A percentile compares a stretch with the other conserved stretches of the same genome.
Evolutionary conservation across 1,140 invertebrate genomes (phyloP).

Genomic region (Lepeophtheirus salmonis): DNA sequence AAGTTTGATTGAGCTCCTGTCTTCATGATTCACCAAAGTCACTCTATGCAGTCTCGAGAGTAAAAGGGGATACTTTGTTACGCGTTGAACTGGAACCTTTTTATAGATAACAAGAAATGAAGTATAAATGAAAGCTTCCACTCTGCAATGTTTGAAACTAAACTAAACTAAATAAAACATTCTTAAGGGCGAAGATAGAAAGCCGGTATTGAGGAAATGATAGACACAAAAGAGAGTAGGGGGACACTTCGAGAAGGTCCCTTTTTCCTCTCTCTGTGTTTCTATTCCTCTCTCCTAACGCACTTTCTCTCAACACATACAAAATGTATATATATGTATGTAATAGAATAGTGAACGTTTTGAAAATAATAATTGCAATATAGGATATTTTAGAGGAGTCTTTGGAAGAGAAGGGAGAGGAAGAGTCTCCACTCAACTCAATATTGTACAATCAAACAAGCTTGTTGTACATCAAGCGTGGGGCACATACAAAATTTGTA

Average conservation of each 20-base stretch:
- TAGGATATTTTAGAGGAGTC: too few relatives aligned
- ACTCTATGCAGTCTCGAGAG: constrained; percentile 72
- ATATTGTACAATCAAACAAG: too few relatives aligned
- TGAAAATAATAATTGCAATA: too few relatives aligned
- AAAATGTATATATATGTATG: too few relatives aligned
- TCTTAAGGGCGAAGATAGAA: neutral
- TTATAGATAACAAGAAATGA: neutral
- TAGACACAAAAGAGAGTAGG: neutral
- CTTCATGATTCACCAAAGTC: constrained; percentile 46
- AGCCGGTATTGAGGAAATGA: neutral
- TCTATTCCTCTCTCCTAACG: too few relatives aligned
- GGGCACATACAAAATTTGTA: too few relatives aligned
- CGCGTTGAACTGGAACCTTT: constrained; percentile 65
- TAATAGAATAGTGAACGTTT: too few relatives aligned
- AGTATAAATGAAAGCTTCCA: neutral
- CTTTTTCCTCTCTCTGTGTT: neutral
- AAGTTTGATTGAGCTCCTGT: constrained; percentile 27
- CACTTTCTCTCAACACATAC: too few relatives aligned
- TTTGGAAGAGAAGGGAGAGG: too few relatives aligned
- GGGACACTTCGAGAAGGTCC: neutral
- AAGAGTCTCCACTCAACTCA: too few relatives aligned
- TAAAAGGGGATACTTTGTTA: constrained; percentile 78
- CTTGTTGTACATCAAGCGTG: too few relatives aligned
- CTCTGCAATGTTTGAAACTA: neutral
- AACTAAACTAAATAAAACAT: neutral